Base-by-base conservation (phyloP, 2,113 vertebrate genomes). In the Carassius gibelio region DNA sequence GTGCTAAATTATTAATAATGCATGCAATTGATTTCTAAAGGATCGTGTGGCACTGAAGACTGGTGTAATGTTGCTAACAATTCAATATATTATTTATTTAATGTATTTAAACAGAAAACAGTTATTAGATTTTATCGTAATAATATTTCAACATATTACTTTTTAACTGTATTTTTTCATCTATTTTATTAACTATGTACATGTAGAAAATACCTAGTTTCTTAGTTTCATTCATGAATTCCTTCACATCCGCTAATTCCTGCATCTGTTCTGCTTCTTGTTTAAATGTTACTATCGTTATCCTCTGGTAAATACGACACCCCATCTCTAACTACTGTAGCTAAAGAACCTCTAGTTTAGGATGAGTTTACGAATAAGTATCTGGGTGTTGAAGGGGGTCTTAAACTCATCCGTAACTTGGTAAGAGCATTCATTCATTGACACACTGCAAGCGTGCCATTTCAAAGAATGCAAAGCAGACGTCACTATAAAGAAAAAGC, bases 401-500 rank as follows among this genome's bases (percentile, higher is more conserved):
- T 57, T 36, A 59, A 59, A 59, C 17, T 59, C 19, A 21, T 61
- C 19, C 8, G 9, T 14, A 61, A 59, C 10, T n/a, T 78, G 10
- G 5, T 7, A 76, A 76, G 23, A 76, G 7, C 45, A 19, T 77
- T 77, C 75, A 34, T 74, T 74, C 38, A 74, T n/a, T 42, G 21
- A 79, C 19, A 77, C 75, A 21, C 19, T 13, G 26, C 26, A 36
- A 34, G 8, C 6, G 0, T 26, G 34, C 42, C 55, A 75, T 62
- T 75, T 45, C 19, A 42, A 83, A 55, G 42, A 34, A 19, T 9
- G 8, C 21, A 50, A 26, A 84, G 48, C 74, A 34, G 74, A 76
- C 80, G 86, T 96, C 93, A 94, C 91, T 90, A 92, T 76, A 84
- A 83, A 90, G 75, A 88, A 87, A 91, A 90, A 91, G 91, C 89